Conservation (phyloP, 2,797 vertebrate species). For the Ficedula albicollis region DNA sequence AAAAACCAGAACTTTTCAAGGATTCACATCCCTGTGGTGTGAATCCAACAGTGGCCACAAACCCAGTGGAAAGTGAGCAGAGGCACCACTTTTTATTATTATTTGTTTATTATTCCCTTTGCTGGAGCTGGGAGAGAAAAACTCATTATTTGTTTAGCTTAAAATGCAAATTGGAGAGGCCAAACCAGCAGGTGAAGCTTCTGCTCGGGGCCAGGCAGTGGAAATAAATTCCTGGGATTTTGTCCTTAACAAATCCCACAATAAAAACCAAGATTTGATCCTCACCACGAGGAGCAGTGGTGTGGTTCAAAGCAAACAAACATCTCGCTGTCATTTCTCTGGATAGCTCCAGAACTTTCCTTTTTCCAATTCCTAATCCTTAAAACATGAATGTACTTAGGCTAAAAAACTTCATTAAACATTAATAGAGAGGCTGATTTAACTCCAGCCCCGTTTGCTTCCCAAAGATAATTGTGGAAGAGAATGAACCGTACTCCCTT, state of each 20-base stretch:
- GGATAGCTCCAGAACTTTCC: not conserved
- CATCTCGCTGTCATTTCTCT: not conserved
- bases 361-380: not conserved
- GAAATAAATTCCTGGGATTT: not conserved
- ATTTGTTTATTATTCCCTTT: not conserved
- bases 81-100: not conserved
- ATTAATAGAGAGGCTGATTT: not conserved
- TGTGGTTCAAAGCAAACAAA: not conserved
- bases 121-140: not conserved
- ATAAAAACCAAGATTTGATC: accelerated
- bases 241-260: not conserved
- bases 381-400: not conserved
- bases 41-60: not conserved
- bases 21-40: not conserved
- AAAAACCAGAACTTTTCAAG: too few species aligned
- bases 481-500: not conserved
- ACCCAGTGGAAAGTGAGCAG: accelerated
- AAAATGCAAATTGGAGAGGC: not conserved
- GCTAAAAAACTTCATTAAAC: conserved; percentile 41
- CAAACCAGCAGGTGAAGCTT: not conserved
- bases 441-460: not conserved
- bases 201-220: accelerated
- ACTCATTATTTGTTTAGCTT: not conserved
- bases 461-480: conserved; percentile 24
- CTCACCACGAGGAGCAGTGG: accelerated